Evolutionary conservation across 2,888 invertebrate genomes (phyloP).

Genomic region (Phortica okadai): DNA sequence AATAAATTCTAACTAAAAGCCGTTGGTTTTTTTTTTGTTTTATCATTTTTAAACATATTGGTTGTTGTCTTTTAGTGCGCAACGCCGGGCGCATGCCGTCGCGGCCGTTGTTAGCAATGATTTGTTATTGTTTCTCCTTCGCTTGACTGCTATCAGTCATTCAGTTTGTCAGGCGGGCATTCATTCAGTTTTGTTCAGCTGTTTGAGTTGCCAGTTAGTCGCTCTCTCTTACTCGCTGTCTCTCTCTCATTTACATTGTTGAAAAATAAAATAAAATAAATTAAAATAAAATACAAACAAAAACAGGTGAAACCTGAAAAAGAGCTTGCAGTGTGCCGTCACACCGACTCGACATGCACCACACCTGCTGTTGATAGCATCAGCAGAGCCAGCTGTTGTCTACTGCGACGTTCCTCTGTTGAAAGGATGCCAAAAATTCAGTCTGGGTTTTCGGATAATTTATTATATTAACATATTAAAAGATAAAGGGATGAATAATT

Average conservation of each 20-base stretch:
- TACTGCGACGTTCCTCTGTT: background rate
- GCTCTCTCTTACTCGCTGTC: background rate
- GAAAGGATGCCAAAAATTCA: background rate
- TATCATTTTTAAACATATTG: too few relatives aligned
- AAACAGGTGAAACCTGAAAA: too few relatives aligned
- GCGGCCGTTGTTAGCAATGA: background rate
- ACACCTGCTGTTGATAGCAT: background rate
- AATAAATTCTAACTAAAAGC: constrained; percentile 22
- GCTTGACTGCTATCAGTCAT: constrained; percentile 15
- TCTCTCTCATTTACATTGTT: background rate
- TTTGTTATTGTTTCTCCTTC: constrained; percentile 1
- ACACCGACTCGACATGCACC: background rate
- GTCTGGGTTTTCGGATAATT: background rate
- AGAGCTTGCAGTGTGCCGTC: too few relatives aligned
- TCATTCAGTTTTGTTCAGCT: background rate
- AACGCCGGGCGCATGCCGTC: background rate
- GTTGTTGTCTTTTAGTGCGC: too few relatives aligned
- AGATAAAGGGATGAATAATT: too few relatives aligned
- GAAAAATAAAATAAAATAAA: too few relatives aligned
- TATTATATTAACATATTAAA: background rate
- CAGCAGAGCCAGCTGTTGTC: background rate
- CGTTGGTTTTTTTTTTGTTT: background rate
- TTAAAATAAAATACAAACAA: too few relatives aligned
- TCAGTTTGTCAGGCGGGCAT: background rate
- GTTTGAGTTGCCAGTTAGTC: constrained; percentile 2